These are phyloP conservation scores for Nicator chloris DNA, from an alignment of 2,113 vertebrate species.

Conservation along the genomic window DNA sequence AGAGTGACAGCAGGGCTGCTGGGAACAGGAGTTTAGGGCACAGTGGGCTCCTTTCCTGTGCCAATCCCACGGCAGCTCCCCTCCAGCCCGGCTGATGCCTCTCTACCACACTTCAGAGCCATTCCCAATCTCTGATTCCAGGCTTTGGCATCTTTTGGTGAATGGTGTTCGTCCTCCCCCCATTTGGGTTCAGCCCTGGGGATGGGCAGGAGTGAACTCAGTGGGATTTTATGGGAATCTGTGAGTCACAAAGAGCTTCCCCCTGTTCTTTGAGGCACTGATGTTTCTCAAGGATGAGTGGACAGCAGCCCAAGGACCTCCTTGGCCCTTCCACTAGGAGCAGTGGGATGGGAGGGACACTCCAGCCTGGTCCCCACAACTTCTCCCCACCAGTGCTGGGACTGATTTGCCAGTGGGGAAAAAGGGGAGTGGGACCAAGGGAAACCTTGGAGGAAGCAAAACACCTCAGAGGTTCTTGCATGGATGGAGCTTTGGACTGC, in stretches of 20 bases:
- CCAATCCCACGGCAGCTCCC: background rate
- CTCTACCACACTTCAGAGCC: background rate
- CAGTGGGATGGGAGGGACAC: background rate
- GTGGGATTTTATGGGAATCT: background rate
- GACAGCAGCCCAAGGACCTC: background rate
- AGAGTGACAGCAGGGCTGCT: background rate
- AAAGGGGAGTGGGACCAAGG: background rate
- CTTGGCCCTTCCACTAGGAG: background rate
- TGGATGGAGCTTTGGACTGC: background rate
- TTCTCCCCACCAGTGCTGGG: background rate
- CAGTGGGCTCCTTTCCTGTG: background rate
- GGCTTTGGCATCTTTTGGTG: background rate
- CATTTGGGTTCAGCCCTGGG: background rate
- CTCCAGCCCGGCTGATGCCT: background rate
- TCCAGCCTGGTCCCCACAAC: background rate
- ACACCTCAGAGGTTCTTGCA: background rate
- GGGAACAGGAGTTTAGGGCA: background rate
- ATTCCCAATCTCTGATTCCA: accelerated
- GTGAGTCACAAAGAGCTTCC: background rate
- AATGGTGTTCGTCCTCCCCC: accelerated
- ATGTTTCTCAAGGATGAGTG: background rate
- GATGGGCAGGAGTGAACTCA: background rate
- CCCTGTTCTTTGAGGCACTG: background rate
- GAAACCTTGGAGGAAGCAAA: background rate
- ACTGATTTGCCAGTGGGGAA: background rate